Conservation (phyloP, 2,888 invertebrate genomes). For the Lydus trimaculatus region DNA sequence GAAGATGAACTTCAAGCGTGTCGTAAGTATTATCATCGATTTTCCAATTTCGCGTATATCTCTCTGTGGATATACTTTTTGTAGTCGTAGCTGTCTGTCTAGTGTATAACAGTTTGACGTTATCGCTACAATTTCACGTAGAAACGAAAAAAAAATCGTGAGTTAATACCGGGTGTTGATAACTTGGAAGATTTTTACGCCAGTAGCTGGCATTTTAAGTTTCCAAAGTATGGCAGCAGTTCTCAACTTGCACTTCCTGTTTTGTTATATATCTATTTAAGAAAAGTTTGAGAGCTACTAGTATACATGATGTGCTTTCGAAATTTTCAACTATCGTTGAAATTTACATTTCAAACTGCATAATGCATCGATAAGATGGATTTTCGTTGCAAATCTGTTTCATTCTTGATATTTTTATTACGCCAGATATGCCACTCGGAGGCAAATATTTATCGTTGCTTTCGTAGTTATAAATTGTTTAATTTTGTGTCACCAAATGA, state of each 20-base stretch:
- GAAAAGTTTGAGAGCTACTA: too few relatives aligned
- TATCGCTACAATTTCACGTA: conserved; percentile 2
- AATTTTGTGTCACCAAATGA: not conserved
- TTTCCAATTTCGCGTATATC: not conserved
- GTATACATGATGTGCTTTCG: too few relatives aligned
- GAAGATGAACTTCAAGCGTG: conserved; percentile 92
- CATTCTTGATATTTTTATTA: not conserved
- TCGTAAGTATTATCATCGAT: conserved; percentile 71
- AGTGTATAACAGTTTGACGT: conserved; percentile 13
- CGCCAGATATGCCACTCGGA: not conserved
- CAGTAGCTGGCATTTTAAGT: too few relatives aligned
- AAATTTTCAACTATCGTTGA: too few relatives aligned
- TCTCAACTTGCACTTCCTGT: too few relatives aligned
- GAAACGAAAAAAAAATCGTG: not conserved
- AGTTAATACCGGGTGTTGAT: not conserved
- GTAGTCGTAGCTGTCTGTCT: not conserved
- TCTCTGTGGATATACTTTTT: not conserved
- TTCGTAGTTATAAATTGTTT: not conserved
- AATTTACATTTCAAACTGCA: not conserved
- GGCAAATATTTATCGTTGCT: not conserved
- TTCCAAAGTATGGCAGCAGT: too few relatives aligned
- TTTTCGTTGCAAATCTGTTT: not conserved
- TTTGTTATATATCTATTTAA: too few relatives aligned
- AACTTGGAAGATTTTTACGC: not conserved
- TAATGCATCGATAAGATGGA: not conserved